Evolutionary conservation across 2,113 vertebrate species (phyloP), one percentile per base, ranked within the genome.

Genomic region (Engraulis encrasicolus): DNA sequence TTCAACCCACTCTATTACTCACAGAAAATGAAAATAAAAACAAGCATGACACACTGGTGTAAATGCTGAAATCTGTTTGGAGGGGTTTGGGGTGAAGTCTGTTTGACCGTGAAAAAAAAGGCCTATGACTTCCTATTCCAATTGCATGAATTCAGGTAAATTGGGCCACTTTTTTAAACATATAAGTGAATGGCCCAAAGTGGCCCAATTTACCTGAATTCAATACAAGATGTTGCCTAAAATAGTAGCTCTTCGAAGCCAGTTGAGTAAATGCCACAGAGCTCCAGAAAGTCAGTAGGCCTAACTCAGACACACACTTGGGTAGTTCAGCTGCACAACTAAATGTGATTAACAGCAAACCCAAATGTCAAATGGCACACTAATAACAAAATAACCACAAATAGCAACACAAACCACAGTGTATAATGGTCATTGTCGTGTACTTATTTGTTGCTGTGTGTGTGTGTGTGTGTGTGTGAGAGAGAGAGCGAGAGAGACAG

Each of bases 391-490:
- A 31, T 23, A 27, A 23, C 58, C 58, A 66, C 58, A 66, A 2
- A 6, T 23, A 31, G 58, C n/a, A 14, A 31, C 1, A 66, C 58
- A 11, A 27, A 31, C 23, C 58, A 66, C 23, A 27, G n/a, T 58
- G 54, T n/a, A 6, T 58, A 58, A 20, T 58, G 23, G 58, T 66
- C 58, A 66, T 31, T 66, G 58, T 31, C 31, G 58, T 66, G 58
- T 31, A 66, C n/a, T 66, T 66, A 66, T 66, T 66, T 66, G 58
- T 66, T 66, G 23, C 58, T 66, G 7, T 66, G 58, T 66, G 58
- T 66, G 58, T 66, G 12, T 61, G 58, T 58, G 58, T 78, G 84
- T 85, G 81, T 85, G 82, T 86, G 58, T 82, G 71, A 20, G 80
- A 54, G 27, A 6, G 4, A 37, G 48, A 77, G 49, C 82, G 50